Percentiles rank a stretch among this genome's conserved stretches.
phyloP scores from a whole-genome alignment of 2,888 invertebrate genomes.

The Pilophorus perplexus region DNA sequence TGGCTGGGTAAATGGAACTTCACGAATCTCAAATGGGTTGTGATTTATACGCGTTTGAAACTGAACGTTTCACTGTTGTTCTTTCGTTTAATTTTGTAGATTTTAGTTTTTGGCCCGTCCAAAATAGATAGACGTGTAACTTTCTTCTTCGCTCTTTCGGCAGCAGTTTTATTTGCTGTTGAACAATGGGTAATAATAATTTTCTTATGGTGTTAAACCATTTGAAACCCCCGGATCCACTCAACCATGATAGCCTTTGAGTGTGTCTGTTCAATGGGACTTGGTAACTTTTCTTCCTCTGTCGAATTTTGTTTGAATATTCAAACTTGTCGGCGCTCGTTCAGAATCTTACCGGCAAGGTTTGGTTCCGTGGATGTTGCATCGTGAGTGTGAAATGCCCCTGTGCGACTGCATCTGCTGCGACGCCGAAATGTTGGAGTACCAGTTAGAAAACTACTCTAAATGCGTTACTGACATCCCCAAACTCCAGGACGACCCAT shows the following conservation, averaged over 20 bases:
- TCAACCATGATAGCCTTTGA: slow-evolving; percentile 22
- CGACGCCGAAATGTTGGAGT: slow-evolving; percentile 14
- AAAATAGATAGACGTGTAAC: slow-evolving; percentile 10
- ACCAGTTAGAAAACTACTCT: not conserved
- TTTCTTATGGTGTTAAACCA: slow-evolving; percentile 12
- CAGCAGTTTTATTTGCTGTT: not conserved
- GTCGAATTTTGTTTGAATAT: too few relatives aligned
- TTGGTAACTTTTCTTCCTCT: not conserved
- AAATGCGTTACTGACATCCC: not conserved
- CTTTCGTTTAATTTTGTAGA: not conserved
- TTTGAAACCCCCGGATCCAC: slow-evolving; percentile 11
- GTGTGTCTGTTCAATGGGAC: slow-evolving; percentile 1
- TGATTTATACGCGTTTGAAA: too few relatives aligned
- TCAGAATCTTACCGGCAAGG: too few relatives aligned
- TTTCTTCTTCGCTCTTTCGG: slow-evolving; percentile 12
- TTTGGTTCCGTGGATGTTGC: too few relatives aligned
- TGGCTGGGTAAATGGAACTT: too few relatives aligned
- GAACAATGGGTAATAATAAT: slow-evolving; percentile 31
- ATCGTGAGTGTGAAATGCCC: slow-evolving; percentile 1
- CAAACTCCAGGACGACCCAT: slow-evolving; percentile 10
- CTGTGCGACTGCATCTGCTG: slow-evolving; percentile 19
- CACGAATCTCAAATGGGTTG: too few relatives aligned
- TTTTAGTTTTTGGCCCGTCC: not conserved
- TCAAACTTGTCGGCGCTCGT: too few relatives aligned
- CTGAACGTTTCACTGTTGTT: too few relatives aligned